phyloP scores from a whole-genome alignment of 2,113 vertebrate genomes.

The Tor tambroides region DNA sequence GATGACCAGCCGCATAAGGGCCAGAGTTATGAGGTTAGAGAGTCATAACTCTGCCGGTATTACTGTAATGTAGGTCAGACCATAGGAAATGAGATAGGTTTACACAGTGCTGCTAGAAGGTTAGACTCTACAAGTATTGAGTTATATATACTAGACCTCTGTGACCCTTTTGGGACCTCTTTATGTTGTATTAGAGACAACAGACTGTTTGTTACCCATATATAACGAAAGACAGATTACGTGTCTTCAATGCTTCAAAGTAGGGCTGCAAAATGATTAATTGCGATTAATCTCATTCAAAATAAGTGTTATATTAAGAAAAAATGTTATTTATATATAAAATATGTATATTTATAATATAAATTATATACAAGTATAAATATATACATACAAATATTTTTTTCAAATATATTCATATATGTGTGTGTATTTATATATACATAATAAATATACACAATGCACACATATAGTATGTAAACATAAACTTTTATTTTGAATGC shows the following conservation, averaged over 20 bases:
- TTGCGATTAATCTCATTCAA: too few relatives aligned
- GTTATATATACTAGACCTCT: conserved; percentile 40
- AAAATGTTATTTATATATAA: too few relatives aligned
- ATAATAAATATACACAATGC: too few relatives aligned
- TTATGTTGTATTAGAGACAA: neutral
- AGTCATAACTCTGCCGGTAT: conserved; percentile 64
- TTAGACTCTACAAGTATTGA: conserved; percentile 28
- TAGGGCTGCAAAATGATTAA: too few relatives aligned
- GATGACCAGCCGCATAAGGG: conserved; percentile 55
- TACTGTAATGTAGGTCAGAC: conserved; percentile 55
- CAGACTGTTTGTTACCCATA: neutral
- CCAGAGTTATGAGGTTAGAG: conserved; percentile 47
- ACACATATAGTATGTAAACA: too few relatives aligned
- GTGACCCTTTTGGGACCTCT: conserved; percentile 47
- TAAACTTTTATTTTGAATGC: too few relatives aligned
- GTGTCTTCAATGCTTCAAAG: neutral
- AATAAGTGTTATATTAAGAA: too few relatives aligned
- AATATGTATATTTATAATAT: too few relatives aligned
- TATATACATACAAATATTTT: too few relatives aligned
- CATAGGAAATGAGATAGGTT: neutral
- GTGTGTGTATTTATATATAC: too few relatives aligned
- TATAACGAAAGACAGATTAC: neutral
- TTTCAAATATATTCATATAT: too few relatives aligned
- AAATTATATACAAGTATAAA: too few relatives aligned
- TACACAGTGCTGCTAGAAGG: conserved; percentile 11